Base-by-base conservation (phyloP, 2,797 vertebrate species). In the Nannoperca australis region DNA sequence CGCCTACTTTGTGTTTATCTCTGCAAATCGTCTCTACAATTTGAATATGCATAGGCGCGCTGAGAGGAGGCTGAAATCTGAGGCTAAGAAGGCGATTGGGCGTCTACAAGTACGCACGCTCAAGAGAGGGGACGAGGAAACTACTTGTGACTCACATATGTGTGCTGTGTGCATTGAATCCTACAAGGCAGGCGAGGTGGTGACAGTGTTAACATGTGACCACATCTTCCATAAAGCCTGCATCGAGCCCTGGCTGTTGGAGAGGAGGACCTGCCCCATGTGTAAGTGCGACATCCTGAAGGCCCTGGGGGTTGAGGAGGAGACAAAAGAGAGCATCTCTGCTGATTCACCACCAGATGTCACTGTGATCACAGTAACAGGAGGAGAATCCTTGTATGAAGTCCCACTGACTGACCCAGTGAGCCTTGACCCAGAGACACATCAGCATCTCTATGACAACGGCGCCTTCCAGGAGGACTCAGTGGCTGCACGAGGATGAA, bases 251-350 rank as follows among this genome's bases (percentile, higher is more conserved):
- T 99, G 98, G 98, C 95, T 99, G 79, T 93, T 99, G 89, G 97
- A 98, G 59, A 96, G 95, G 18, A 94, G 97, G 82, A 99, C 97
- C 12, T 99, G 98, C 82, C 98, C 98, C 11, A 98, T 99, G 96
- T 99, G 98, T 84, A 99, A 98, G 87, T 97, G 96, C 75, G 96
- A 99, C 94, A 98, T 99, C 86, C 94, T 98, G 78, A 97, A 96
- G 86, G 95, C 94, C 76, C 72, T 98, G 80, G 97, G 97, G 53
- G 92, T 97, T 17, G 96, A 96, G 93, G 97, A 82, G 7, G 89
- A 92, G 18, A 15, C 36, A 1, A 92, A 93, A 11, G 89, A 88
- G 4, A 20, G 7, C 67, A 22, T 75, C 20, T 47, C 78, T 0
- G 4, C 5, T 0, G 45, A 61, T 0, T 42, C 89, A 1, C 85